phyloP scores from a whole-genome alignment of 1,140 invertebrate genomes.

The Pararge aegeria region DNA sequence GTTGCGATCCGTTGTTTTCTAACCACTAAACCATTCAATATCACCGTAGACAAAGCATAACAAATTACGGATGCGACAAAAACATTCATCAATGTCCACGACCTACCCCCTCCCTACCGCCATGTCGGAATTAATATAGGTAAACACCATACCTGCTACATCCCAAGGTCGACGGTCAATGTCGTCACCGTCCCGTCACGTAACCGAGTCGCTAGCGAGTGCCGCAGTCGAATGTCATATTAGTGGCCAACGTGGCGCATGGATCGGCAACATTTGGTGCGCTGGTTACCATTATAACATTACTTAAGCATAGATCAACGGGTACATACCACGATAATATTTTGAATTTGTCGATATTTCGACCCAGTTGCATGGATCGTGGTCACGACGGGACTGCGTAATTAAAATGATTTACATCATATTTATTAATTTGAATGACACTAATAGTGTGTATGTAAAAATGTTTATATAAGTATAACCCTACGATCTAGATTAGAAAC shows the following conservation, averaged over 20 bases:
- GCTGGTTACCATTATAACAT: not conserved
- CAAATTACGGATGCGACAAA: not conserved
- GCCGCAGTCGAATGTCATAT: slow-evolving; percentile 70
- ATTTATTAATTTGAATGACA: too few relatives aligned
- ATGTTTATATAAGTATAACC: too few relatives aligned
- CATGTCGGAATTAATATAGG: slow-evolving; percentile 19
- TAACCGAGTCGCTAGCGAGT: slow-evolving; percentile 43
- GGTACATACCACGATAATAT: too few relatives aligned
- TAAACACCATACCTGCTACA: slow-evolving; percentile 21
- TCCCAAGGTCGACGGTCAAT: slow-evolving; percentile 60
- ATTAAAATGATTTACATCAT: not conserved
- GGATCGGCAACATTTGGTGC: slow-evolving; percentile 49
- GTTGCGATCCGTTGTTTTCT: too few relatives aligned
- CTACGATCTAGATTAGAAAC: too few relatives aligned
- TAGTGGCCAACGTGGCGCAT: slow-evolving; percentile 45
- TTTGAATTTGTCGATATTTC: too few relatives aligned
- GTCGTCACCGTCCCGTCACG: slow-evolving; percentile 39
- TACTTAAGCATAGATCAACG: too few relatives aligned
- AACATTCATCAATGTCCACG: slow-evolving; percentile 5
- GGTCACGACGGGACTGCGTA: too few relatives aligned
- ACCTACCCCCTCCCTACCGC: not conserved
- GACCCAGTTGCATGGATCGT: too few relatives aligned
- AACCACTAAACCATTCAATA: too few relatives aligned
- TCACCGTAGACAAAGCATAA: not conserved
- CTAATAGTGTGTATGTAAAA: too few relatives aligned